Conservation (phyloP, 2,888 invertebrate genomes). For the Phengaris alcon region DNA sequence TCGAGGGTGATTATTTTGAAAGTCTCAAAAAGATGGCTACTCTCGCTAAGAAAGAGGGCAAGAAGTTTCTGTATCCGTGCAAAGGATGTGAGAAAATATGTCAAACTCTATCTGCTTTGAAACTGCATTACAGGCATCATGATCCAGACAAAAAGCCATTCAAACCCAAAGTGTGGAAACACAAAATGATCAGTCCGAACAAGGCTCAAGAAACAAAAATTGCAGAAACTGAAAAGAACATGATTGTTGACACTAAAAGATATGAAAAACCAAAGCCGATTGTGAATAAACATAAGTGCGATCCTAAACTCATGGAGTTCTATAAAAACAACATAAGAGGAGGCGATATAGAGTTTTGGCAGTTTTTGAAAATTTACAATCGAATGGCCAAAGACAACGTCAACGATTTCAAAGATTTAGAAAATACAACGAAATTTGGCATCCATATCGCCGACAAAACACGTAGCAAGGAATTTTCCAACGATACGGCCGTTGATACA, state of each 20-base stretch:
- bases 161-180: conserved; percentile 57
- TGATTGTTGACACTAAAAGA: conserved; percentile 41
- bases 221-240: conserved; percentile 27
- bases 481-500: too few relatives aligned
- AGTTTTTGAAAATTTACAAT: conserved; percentile 67
- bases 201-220: not conserved
- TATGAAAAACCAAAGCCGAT: conserved; percentile 56
- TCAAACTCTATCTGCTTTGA: conserved; percentile 54
- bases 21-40: conserved; percentile 50
- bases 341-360: conserved; percentile 65
- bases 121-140: conserved; percentile 56
- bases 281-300: conserved; percentile 59
- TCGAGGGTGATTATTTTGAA: conserved; percentile 48
- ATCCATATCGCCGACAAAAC: conserved; percentile 41
- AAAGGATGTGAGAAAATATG: conserved; percentile 62
- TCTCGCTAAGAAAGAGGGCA: conserved; percentile 50
- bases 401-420: conserved; percentile 56
- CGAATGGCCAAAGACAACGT: conserved; percentile 59
- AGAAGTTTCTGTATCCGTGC: conserved; percentile 60
- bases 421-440: conserved; percentile 54
- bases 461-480: not conserved
- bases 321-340: conserved; percentile 62
- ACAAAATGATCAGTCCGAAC: conserved; percentile 41
- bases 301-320: conserved; percentile 56
- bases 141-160: conserved; percentile 56